These are phyloP conservation scores for Lampropteryx suffumata DNA, from an alignment of 2,888 invertebrate genomes.

Conservation along the genomic window DNA sequence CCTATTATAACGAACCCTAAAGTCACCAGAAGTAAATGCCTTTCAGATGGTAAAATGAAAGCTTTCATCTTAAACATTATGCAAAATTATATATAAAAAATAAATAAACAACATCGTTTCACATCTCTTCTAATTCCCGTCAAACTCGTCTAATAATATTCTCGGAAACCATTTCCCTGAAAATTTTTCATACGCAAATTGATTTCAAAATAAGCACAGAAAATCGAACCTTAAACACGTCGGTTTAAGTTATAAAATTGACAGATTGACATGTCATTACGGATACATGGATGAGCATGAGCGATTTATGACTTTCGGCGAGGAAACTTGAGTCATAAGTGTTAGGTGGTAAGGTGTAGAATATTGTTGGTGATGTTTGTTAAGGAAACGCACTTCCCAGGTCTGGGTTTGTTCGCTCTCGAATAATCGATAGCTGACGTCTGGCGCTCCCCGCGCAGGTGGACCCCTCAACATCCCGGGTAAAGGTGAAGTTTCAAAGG, in stretches of 20 bases:
- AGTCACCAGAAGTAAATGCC: too few relatives aligned
- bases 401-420: constrained; percentile 73
- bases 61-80: constrained; percentile 1
- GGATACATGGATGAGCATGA: constrained; percentile 57
- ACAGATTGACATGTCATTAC: constrained; percentile 52
- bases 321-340: constrained; percentile 48
- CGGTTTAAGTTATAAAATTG: constrained; percentile 47
- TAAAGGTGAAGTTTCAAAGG: constrained; percentile 41
- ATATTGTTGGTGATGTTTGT: constrained; percentile 43
- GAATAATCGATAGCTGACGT: constrained; percentile 82
- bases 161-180: constrained; percentile 61
- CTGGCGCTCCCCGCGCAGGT: constrained; percentile 71
- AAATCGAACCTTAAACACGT: constrained; percentile 42
- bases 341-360: constrained; percentile 47
- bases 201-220: constrained; percentile 44
- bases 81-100: constrained; percentile 4
- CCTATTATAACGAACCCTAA: too few relatives aligned
- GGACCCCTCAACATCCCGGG: constrained; percentile 51
- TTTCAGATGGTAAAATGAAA: too few relatives aligned
- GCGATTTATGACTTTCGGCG: constrained; percentile 54
- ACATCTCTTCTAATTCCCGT: constrained; percentile 40
- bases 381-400: constrained; percentile 64
- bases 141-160: constrained; percentile 49
- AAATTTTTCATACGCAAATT: constrained; percentile 61
- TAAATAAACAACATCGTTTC: constrained; percentile 28